phyloP scores from a whole-genome alignment of 2,888 invertebrate species.

The Leptogaster cylindrica region DNA sequence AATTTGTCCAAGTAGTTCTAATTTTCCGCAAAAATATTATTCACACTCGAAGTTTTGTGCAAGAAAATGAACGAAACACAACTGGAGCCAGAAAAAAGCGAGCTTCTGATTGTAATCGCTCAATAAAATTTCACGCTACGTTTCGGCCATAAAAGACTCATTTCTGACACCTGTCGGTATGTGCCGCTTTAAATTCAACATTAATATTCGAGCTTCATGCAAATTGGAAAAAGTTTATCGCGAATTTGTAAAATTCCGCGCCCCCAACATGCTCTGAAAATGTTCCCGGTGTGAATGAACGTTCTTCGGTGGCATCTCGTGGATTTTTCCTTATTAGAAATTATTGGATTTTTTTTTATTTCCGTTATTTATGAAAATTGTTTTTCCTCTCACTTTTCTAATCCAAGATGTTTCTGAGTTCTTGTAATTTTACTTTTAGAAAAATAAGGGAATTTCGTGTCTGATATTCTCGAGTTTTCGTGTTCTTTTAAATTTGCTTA shows the following conservation, averaged over 20 bases:
- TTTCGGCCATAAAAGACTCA: slow-evolving; percentile 34
- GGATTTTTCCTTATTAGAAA: slow-evolving; percentile 32
- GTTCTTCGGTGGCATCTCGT: background rate
- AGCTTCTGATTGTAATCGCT: slow-evolving; percentile 30
- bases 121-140: slow-evolving; percentile 34
- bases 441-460: slow-evolving; percentile 16
- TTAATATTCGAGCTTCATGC: slow-evolving; percentile 36
- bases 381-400: slow-evolving; percentile 26
- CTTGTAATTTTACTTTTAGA: background rate
- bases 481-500: too few relatives aligned
- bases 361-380: slow-evolving; percentile 40
- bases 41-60: background rate
- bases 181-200: slow-evolving; percentile 26
- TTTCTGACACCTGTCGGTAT: slow-evolving; percentile 41
- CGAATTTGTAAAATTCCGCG: slow-evolving; percentile 1
- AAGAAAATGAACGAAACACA: background rate
- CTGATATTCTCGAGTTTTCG: background rate
- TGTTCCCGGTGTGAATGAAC: background rate
- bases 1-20: too few relatives aligned
- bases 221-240: slow-evolving; percentile 11
- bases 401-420: slow-evolving; percentile 26
- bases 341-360: slow-evolving; percentile 39
- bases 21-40: background rate
- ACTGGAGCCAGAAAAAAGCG: background rate
- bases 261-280: background rate